Percentiles rank a stretch among this genome's conserved stretches.
Conservation (phyloP, 2,797 vertebrate species). For the Aselliscus stoliczkanus region DNA sequence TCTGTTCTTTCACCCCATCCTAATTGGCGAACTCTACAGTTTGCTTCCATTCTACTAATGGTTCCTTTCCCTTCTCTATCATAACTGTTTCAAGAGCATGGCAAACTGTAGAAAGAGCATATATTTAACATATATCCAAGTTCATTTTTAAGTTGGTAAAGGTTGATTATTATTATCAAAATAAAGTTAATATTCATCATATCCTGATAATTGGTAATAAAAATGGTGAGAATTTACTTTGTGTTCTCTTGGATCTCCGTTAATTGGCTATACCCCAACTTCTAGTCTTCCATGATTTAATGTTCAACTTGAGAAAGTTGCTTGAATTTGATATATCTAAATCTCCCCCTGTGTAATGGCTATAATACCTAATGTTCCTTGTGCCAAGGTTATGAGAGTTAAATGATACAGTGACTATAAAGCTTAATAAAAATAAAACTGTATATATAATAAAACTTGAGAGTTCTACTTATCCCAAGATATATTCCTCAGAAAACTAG, state of each 20-base stretch:
- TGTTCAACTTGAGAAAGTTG: constrained; percentile 36
- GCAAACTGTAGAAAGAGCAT: background rate
- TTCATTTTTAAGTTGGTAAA: constrained; percentile 31
- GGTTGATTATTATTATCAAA: background rate
- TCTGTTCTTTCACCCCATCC: background rate
- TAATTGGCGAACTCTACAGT: background rate
- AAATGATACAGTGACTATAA: constrained; percentile 38
- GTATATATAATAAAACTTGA: constrained; percentile 21
- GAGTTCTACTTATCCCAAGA: constrained; percentile 19
- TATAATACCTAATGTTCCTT: constrained; percentile 60
- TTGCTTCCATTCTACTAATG: background rate
- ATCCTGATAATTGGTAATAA: background rate
- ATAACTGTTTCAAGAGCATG: background rate
- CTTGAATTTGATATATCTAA: constrained; percentile 36
- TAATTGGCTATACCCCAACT: background rate
- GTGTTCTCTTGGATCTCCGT: background rate
- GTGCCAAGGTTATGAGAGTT: constrained; percentile 49
- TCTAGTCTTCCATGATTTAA: constrained; percentile 20
- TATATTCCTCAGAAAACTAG: constrained; percentile 16
- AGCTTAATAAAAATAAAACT: constrained; percentile 59
- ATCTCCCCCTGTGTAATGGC: constrained; percentile 11
- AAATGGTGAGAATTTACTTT: background rate
- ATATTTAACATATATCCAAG: background rate
- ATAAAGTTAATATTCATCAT: background rate
- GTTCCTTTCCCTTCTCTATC: background rate